Evolutionary conservation across 2,888 invertebrate genomes (phyloP), one percentile per base, ranked within the genome.

Genomic region (Hemicrepidius hirtus): DNA sequence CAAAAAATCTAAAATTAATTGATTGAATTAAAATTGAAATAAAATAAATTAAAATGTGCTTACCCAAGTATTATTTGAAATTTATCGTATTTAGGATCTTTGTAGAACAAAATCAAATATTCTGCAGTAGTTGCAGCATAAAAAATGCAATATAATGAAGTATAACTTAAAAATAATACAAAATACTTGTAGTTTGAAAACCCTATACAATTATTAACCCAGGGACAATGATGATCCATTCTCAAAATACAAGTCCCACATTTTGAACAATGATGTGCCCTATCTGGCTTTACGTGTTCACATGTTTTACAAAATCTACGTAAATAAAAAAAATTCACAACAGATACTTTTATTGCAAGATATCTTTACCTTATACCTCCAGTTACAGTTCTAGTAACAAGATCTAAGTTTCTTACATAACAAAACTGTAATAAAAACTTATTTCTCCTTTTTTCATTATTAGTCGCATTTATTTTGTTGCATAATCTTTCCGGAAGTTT

Each of bases 151-250:
- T 97, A 97, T 65, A 95, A 81, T 79, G 96, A 90, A 44, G 95
- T 95, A 86, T 97, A 97, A 73, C 93, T 95, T 82, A 98, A 90
- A 87, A 98, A 97, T 78, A 97, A 90, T 84, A 98, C 93, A 88
- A 99, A 98, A 88, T 93, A 98, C 88, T 98, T 98, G 89, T 98
- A 98, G 87, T 98, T 98, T 85, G 93, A 92, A 88, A 94, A 97
- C 85, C 95, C 95, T 68, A 98, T 96, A 85, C 98, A 98, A 87
- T 97, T 98, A 88, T 98, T 96, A 78, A 96, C 93, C 96, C 96
- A 97, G 12, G 97, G 97, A 87, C 98, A 98, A 86, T 98, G 98
- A 86, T 98, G 98, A 88, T 98, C 98, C 96, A 97, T 97, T 88
- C 97, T 97, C 73, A 96, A 90, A 7, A 97, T 94, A 87, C 97